Evolutionary conservation across 2,888 invertebrate species (phyloP).

Genomic region (Xylota sylvarum): DNA sequence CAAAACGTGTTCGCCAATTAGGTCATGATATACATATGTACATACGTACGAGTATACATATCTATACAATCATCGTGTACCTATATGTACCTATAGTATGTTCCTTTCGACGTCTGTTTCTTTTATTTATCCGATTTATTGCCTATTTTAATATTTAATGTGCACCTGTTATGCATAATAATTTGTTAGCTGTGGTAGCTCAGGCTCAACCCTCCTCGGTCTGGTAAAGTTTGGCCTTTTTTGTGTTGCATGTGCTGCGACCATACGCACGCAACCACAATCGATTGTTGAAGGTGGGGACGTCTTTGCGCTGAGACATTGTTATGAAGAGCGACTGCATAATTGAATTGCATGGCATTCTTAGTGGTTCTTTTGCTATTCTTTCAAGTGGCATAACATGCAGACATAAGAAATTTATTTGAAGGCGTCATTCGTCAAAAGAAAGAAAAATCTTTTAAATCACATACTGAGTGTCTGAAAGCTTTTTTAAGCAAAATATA

Average conservation of each 20-base stretch:
- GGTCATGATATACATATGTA: constrained; percentile 44
- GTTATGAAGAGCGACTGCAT: constrained; percentile 48
- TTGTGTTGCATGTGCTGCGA: constrained; percentile 6
- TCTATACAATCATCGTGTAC: too few species aligned
- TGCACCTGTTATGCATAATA: constrained; percentile 63
- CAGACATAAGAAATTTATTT: constrained; percentile 29
- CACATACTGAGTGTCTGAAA: too few species aligned
- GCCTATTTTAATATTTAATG: constrained; percentile 69
- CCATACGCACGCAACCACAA: constrained; percentile 56
- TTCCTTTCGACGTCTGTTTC: constrained; percentile 11
- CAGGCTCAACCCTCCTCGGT: neutral
- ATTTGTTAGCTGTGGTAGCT: neutral
- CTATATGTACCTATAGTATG: too few species aligned
- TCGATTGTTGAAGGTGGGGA: constrained; percentile 25
- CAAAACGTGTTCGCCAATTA: constrained; percentile 53
- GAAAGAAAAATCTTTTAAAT: too few species aligned
- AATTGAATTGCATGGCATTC: constrained; percentile 53
- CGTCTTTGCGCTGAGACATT: constrained; percentile 45
- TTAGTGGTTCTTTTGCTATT: constrained; percentile 10
- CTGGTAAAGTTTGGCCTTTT: neutral
- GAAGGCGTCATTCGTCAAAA: neutral
- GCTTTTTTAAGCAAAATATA: too few species aligned
- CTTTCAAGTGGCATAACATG: constrained; percentile 13
- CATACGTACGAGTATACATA: neutral
- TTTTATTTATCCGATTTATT: constrained; percentile 59